phyloP scores from a whole-genome alignment of 1,140 invertebrate species.

The Heliconius himera region DNA sequence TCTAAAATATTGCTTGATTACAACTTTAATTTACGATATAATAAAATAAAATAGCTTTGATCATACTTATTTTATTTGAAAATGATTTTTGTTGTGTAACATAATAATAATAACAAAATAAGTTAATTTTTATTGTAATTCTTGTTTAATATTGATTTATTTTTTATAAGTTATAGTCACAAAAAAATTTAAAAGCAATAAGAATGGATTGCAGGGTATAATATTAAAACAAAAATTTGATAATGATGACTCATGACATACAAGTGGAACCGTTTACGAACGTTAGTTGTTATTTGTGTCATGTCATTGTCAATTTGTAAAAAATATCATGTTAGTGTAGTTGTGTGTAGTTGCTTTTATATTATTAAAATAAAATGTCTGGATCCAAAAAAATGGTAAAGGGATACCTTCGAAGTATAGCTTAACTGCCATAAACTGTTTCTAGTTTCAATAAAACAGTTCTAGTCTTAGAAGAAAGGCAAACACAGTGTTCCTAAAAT shows the following conservation, averaged over 20 bases:
- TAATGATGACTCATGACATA: not conserved
- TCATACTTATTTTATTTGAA: not conserved
- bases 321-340: conserved; percentile 65
- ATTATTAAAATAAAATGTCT: conserved; percentile 69
- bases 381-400: conserved; percentile 76
- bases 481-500: not conserved
- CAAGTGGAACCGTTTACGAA: conserved; percentile 4
- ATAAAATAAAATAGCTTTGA: not conserved
- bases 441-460: not conserved
- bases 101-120: no score
- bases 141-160: no score
- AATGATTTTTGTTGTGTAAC: not conserved
- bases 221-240: not conserved
- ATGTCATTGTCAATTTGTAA: conserved; percentile 42
- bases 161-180: no score
- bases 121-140: no score
- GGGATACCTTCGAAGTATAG: not conserved
- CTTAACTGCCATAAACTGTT: not conserved
- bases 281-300: conserved; percentile 37
- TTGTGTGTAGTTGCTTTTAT: conserved; percentile 65
- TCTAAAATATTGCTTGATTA: not conserved
- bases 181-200: no score
- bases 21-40: not conserved
- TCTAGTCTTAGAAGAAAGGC: not conserved
- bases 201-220: no score